Evolutionary conservation across 1,140 invertebrate genomes (phyloP), one percentile per base, ranked within the genome.

Genomic region (Babylonia areolata): DNA sequence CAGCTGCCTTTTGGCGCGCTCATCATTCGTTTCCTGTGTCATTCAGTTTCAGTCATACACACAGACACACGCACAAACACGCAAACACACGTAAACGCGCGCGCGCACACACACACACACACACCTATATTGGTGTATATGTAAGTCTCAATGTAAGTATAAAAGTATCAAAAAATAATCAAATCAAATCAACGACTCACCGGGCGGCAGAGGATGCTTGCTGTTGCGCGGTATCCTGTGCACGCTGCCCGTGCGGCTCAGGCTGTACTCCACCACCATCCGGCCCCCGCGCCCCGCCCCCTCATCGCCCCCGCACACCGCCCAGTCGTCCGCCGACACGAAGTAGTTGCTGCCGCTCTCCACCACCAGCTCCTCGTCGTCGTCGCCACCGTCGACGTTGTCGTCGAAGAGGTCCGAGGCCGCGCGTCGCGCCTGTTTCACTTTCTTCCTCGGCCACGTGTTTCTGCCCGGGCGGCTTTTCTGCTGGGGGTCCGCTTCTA

Each of bases 391-490:
- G 23, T 33, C 42, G 78, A 23, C 23, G 28, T 28, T n/a, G 37
- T 83, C 85, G 15, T 23, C 54, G 69, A 75, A 64, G n/a, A 51
- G 40, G 17, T 77, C 69, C 78, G 64, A 86, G 17, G 86, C 9
- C 0, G 54, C 79, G 23, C 82, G 81, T 28, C 84, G 88, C 17
- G 86, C 40, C 64, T 64, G 17, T 51, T 82, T 46, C 23, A 84
- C 77, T 89, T 89, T 37, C 88, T 88, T 90, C 35, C 89, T 84
- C 5, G 90, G 90, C 90, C 90, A 90, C 20, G 90, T 91, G 73
- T 91, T 91, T 9, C 87, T 85, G 51, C 85, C 87, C 20, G 85
- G 58, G 6, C 73, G 81, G 15, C 23, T 42, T 1, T 28, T 9
- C 31, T 12, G 71, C 33, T 73, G 31, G 12, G 35, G 12, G n/a